Conservation (phyloP, 2,113 vertebrate genomes). For the Anthoscopus minutus region DNA sequence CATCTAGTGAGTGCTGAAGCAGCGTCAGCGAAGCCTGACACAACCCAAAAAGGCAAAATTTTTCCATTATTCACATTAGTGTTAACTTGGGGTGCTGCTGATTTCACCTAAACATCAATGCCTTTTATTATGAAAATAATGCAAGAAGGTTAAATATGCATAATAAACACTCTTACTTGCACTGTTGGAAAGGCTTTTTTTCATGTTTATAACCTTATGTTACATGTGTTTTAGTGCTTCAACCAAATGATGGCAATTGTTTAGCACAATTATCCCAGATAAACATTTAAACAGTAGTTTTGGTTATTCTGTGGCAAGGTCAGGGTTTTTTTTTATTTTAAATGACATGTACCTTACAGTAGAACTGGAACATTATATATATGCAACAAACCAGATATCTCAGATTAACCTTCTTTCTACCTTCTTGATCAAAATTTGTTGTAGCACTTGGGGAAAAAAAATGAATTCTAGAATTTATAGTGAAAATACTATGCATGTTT, state of each 20-base stretch:
- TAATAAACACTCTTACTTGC: background rate
- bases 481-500: background rate
- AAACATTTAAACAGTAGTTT: background rate
- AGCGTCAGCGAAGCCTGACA: background rate
- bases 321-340: background rate
- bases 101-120: background rate
- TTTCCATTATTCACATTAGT: background rate
- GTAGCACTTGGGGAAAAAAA: background rate
- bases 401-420: background rate
- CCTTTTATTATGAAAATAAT: slow-evolving; percentile 6
- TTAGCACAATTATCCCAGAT: background rate
- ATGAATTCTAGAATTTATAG: background rate
- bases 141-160: background rate
- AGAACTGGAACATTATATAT: slow-evolving; percentile 32
- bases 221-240: background rate
- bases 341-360: background rate
- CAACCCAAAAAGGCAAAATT: background rate
- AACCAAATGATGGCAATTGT: background rate
- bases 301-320: background rate
- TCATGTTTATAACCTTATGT: background rate
- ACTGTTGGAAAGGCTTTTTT: background rate
- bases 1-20: background rate
- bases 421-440: background rate
- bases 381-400: slow-evolving; percentile 21
- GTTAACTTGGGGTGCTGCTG: background rate